Evolutionary conservation across 2,888 invertebrate species (phyloP), one percentile per base, ranked within the genome.

Genomic region (Agrypnus murinus): DNA sequence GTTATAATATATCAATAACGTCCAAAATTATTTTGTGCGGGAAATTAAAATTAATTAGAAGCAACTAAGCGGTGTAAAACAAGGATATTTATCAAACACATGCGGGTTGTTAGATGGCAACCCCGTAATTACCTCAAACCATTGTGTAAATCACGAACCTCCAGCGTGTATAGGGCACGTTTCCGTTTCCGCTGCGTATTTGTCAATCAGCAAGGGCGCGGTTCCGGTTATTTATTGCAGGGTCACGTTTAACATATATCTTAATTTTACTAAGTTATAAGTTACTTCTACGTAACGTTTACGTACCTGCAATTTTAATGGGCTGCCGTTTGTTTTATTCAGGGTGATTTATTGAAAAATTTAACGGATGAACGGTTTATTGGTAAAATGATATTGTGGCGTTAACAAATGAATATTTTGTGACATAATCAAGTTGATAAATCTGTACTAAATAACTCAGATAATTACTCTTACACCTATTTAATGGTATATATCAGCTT

Each of bases 161-260:
- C 43, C 43, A 55, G 55, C 45, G 10, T 55, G 55, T 65, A 45
- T 45, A 55, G 65, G 40, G 65, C 32, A 45, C 45, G 38, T 57
- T 65, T 65, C 65, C 65, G 65, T 57, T 65, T 65, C 65, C 65
- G 43, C 43, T 55, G 53, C 65, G 57, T 55, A 65, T 65, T 65
- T 65, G 65, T 65, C 65, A 65, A 65, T 65, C 65, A 65, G 15
- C 55, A 55, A 55, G 50, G 45, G 45, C 45, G 65, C 45, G 55
- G 53, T 64, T 64, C 25, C 25, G 7, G 53, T 32, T 31, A 64
- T 55, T 50, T 64, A 53, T 53, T 40, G 53, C 19, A 17, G 19
- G 40, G 15, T 48, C 50, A 50, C 48, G 48, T 17, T 38, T 46
- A 46, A 12, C 62, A 62, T 62, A 19, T 50, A 48, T 62, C 50